phyloP scores from a whole-genome alignment of 2,888 invertebrate genomes.

The Piscicola geometra region DNA sequence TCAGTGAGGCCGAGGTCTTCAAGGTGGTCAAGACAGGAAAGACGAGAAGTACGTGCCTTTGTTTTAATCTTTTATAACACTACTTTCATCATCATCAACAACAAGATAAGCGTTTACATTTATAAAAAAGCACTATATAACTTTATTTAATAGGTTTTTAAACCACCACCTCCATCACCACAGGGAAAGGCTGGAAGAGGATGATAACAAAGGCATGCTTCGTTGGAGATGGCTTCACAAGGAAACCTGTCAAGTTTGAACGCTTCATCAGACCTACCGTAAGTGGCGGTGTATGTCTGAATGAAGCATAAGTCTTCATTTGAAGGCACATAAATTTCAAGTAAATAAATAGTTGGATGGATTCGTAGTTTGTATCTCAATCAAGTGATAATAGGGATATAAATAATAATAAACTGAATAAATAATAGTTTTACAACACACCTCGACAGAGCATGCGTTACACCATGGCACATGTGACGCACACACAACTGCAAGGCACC shows the following conservation, averaged over 20 bases:
- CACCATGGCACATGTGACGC: constrained; percentile 97
- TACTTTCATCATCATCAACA: too few relatives aligned
- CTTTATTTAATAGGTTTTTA: too few relatives aligned
- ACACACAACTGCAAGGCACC: constrained; percentile 96
- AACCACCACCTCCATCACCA: too few relatives aligned
- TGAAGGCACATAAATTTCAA: too few relatives aligned
- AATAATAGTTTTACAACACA: not conserved
- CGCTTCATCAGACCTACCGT: constrained; percentile 94
- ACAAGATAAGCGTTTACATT: too few relatives aligned
- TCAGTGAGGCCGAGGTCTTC: constrained; percentile 94
- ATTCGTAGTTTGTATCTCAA: not conserved
- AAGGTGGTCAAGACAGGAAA: constrained; percentile 86
- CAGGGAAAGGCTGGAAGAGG: constrained; percentile 89
- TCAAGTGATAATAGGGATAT: not conserved
- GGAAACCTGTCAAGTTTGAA: constrained; percentile 98
- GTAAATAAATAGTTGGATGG: too few relatives aligned
- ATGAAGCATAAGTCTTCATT: too few relatives aligned
- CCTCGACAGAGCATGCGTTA: constrained; percentile 69
- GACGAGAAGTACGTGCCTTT: constrained; percentile 63
- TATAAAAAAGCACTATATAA: too few relatives aligned
- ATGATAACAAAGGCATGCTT: constrained; percentile 98
- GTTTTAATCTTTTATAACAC: too few relatives aligned
- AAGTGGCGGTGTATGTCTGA: constrained; percentile 37
- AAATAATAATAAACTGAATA: not conserved
- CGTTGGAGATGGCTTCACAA: constrained; percentile 95